A percentile compares a stretch with the other conserved stretches of the same genome.
Evolutionary conservation across 2,888 invertebrate genomes (phyloP).

Genomic region (Torymus tubicola): DNA sequence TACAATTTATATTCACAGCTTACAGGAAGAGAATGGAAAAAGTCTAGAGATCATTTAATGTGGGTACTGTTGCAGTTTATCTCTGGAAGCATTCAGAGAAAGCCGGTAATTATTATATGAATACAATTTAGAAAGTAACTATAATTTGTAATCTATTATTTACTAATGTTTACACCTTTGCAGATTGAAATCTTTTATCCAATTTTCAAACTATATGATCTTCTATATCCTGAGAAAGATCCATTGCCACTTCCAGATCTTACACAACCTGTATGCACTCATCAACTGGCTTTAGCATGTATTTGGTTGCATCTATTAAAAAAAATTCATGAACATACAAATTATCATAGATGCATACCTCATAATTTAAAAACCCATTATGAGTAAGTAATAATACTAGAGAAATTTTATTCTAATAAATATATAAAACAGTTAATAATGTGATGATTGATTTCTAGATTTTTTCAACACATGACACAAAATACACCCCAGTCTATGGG

Average conservation of each 20-base stretch:
- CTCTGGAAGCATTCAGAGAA: conserved; percentile 96
- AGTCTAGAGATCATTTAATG: conserved; percentile 97
- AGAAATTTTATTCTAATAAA: not conserved
- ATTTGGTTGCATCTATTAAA: conserved; percentile 98
- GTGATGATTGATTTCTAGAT: conserved; percentile 39
- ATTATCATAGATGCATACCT: conserved; percentile 87
- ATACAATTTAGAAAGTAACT: conserved; percentile 53
- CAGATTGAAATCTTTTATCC: conserved; percentile 90
- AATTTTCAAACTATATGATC: conserved; percentile 92
- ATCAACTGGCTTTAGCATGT: conserved; percentile 95
- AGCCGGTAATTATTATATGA: conserved; percentile 81
- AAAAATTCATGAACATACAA: conserved; percentile 93
- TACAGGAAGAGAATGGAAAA: conserved; percentile 86
- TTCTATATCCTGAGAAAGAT: conserved; percentile 95
- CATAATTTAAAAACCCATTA: conserved; percentile 89
- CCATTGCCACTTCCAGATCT: conserved; percentile 91
- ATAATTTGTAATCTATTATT: conserved; percentile 14
- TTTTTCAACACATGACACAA: conserved; percentile 82
- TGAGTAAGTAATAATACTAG: conserved; percentile 80
- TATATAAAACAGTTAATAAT: conserved; percentile 31
- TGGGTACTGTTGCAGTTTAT: conserved; percentile 98
- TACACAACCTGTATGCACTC: conserved; percentile 89
- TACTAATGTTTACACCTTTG: conserved; percentile 61
- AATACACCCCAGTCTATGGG: conserved; percentile 86
- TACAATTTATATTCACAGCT: conserved; percentile 27